A percentile compares a stretch with the other conserved stretches of the same genome.
Conservation (phyloP, 2,797 vertebrate genomes). For the Geotrypetes seraphini region DNA sequence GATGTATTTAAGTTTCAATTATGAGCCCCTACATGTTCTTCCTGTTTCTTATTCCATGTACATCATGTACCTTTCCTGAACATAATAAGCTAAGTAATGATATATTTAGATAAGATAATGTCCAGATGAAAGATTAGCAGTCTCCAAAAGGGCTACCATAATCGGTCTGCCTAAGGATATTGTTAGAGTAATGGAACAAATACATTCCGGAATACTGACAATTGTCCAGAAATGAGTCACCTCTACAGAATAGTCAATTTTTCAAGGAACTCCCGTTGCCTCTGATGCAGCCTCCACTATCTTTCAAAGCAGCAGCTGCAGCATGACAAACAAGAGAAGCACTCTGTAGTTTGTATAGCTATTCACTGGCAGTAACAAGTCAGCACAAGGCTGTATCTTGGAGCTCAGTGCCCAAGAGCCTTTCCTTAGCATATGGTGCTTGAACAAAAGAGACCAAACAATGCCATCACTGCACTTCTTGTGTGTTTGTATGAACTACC, state of each 20-base stretch:
- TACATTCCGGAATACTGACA: no score
- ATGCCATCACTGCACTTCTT: background rate
- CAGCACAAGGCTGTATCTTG: conserved; percentile 6
- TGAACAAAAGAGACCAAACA: conserved; percentile 31
- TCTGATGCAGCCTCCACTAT: no score
- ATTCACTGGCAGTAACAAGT: conserved; percentile 19
- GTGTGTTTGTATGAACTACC: no score
- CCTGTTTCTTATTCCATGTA: background rate
- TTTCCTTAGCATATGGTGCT: conserved; percentile 12
- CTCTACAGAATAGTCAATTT: conserved; percentile 3
- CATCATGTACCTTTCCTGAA: background rate
- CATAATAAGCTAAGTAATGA: conserved; percentile 14
- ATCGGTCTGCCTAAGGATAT: conserved; percentile 14
- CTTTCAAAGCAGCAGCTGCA: no score
- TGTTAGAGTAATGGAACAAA: conserved; percentile 19
- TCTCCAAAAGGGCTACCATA: conserved; percentile 12
- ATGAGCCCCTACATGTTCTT: background rate
- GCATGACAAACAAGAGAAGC: background rate
- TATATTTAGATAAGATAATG: conserved; percentile 5
- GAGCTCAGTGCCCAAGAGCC: background rate
- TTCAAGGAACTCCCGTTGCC: no score
- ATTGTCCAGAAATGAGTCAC: no score
- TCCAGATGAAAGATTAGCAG: background rate
- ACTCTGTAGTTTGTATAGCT: background rate
- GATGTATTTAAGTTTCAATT: no score